Conservation (phyloP, 2,888 invertebrate genomes). For the Anagyrus pseudococci region DNA sequence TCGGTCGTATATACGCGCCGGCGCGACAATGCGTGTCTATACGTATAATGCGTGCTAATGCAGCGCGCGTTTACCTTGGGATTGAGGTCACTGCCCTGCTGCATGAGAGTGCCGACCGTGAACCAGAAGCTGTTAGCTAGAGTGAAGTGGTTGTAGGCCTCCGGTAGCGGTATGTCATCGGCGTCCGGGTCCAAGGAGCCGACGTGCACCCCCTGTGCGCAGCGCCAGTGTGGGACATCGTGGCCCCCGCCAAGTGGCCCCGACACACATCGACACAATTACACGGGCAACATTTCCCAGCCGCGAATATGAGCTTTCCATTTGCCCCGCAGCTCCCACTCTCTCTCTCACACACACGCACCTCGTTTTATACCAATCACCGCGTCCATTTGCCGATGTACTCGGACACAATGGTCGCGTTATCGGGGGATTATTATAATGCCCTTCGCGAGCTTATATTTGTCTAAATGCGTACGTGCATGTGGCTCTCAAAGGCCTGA, state of each 20-base stretch:
- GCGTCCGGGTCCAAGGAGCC: constrained; percentile 57
- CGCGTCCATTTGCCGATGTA: too few relatives aligned
- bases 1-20: neutral
- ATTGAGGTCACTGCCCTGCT: constrained; percentile 90
- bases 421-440: too few relatives aligned
- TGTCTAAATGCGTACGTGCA: too few relatives aligned
- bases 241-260: constrained; percentile 48
- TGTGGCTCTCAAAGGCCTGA: too few relatives aligned
- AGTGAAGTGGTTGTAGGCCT: constrained; percentile 81
- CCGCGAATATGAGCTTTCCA: too few relatives aligned
- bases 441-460: too few relatives aligned
- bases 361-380: too few relatives aligned
- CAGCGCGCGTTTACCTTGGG: constrained; percentile 75
- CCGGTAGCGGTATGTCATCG: constrained; percentile 57
- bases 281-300: too few relatives aligned
- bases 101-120: constrained; percentile 92
- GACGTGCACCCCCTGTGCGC: constrained; percentile 56
- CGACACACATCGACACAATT: constrained; percentile 55
- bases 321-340: too few relatives aligned
- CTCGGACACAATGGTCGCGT: too few relatives aligned
- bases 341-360: too few relatives aligned
- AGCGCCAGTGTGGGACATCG: constrained; percentile 14
- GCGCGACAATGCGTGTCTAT: neutral
- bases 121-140: constrained; percentile 95
- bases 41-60: too few relatives aligned